These are phyloP conservation scores for Taenaris catops DNA, from an alignment of 2,888 invertebrate genomes.

Conservation along the genomic window DNA sequence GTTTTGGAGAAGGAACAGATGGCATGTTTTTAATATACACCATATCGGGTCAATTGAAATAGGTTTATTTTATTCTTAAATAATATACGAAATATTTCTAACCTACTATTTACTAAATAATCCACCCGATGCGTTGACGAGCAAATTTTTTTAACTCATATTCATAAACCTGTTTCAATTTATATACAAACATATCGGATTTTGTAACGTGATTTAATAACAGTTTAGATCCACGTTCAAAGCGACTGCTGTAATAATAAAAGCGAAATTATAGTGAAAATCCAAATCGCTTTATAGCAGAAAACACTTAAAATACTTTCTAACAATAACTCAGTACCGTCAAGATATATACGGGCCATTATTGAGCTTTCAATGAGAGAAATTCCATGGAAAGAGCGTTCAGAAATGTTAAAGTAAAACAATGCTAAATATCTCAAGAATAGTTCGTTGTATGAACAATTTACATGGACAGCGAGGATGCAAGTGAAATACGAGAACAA, in stretches of 20 bases:
- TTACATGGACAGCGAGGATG: conserved; percentile 35
- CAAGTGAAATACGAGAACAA: conserved; percentile 23
- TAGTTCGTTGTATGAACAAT: conserved; percentile 35
- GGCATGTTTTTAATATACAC: too few species aligned
- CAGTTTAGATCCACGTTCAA: too few species aligned
- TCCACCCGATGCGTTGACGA: too few species aligned
- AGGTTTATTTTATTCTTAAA: too few species aligned
- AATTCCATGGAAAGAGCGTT: conserved; percentile 36
- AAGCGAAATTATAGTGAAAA: conserved; percentile 6
- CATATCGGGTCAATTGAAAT: too few species aligned
- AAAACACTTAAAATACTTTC: conserved; percentile 38
- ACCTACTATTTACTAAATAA: too few species aligned
- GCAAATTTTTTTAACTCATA: too few species aligned
- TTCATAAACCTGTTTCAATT: too few species aligned
- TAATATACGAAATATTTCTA: too few species aligned
- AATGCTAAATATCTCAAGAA: conserved; percentile 38
- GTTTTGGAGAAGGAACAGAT: too few species aligned
- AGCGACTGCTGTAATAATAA: neutral
- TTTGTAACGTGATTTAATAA: too few species aligned
- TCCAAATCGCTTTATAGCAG: conserved; percentile 10
- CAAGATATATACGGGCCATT: conserved; percentile 40
- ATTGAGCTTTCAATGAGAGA: conserved; percentile 33
- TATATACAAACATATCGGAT: too few species aligned
- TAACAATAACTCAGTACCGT: conserved; percentile 42
- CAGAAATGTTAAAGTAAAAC: conserved; percentile 36